A percentile compares a stretch with the other conserved stretches of the same genome.
These are phyloP conservation scores for Rhabdornis inornatus DNA, from an alignment of 2,113 vertebrate genomes.

Conservation along the genomic window DNA sequence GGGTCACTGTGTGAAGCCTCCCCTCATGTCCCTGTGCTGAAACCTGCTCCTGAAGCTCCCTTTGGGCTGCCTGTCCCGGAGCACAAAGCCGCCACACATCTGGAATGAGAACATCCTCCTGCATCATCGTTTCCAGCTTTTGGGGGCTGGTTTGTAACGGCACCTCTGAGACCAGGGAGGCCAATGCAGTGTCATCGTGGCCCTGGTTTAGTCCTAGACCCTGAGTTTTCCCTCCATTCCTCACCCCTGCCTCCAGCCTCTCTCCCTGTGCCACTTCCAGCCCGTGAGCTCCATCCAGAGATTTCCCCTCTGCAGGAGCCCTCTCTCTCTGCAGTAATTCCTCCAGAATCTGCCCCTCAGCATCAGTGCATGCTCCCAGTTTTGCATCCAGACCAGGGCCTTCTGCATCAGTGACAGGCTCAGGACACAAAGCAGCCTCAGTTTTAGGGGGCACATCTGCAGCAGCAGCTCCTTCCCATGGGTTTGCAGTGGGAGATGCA, in stretches of 20 bases:
- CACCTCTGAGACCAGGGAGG: not conserved
- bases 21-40: not conserved
- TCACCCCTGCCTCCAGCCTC: not conserved
- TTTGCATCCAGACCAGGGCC: not conserved
- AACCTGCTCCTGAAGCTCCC: not conserved
- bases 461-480: not conserved
- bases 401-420: not conserved
- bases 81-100: not conserved
- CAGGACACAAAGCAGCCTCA: not conserved
- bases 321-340: not conserved
- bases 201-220: not conserved
- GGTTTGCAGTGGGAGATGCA: fast-evolving
- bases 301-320: not conserved
- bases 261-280: not conserved
- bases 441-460: fast-evolving
- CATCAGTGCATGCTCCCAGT: not conserved
- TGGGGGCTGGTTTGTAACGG: not conserved
- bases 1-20: not conserved
- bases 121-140: not conserved
- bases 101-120: slow-evolving; percentile 50
- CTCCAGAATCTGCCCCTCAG: not conserved
- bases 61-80: not conserved
- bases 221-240: not conserved
- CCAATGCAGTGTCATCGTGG: fast-evolving
- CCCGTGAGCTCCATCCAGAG: not conserved